These are phyloP conservation scores for Momotus momota DNA, from an alignment of 2,797 vertebrate species.

Conservation along the genomic window DNA sequence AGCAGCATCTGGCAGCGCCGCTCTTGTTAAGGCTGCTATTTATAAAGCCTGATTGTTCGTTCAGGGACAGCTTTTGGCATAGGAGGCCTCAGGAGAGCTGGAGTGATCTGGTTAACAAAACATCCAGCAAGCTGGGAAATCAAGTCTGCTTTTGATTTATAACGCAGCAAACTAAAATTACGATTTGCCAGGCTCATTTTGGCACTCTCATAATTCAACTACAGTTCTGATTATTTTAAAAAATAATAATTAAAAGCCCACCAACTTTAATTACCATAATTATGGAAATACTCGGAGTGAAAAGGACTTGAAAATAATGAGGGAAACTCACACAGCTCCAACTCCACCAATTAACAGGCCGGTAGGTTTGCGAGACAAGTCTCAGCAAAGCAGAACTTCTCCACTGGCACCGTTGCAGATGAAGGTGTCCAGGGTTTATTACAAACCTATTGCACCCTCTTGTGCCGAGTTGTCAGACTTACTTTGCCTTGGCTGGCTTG, in stretches of 20 bases:
- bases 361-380: background rate
- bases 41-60: constrained; percentile 68
- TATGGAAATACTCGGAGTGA: constrained; percentile 47
- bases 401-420: background rate
- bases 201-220: constrained; percentile 61
- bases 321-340: background rate
- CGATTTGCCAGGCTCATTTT: constrained; percentile 54
- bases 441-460: constrained; percentile 66
- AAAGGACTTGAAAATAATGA: constrained; percentile 56
- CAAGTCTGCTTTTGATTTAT: constrained; percentile 71
- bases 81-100: background rate
- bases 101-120: constrained; percentile 67
- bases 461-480: constrained; percentile 39
- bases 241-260: constrained; percentile 31
- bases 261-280: constrained; percentile 50
- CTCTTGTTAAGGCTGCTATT: constrained; percentile 57
- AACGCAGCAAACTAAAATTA: constrained; percentile 47
- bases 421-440: background rate
- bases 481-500: background rate
- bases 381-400: background rate
- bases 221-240: constrained; percentile 43
- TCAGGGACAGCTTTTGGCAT: constrained; percentile 41
- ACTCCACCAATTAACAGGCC: constrained; percentile 18
- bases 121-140: constrained; percentile 57
- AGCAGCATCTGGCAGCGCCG: constrained; percentile 51